Conservation (phyloP, 1,140 invertebrate species). For the Odontomachus brunneus region DNA sequence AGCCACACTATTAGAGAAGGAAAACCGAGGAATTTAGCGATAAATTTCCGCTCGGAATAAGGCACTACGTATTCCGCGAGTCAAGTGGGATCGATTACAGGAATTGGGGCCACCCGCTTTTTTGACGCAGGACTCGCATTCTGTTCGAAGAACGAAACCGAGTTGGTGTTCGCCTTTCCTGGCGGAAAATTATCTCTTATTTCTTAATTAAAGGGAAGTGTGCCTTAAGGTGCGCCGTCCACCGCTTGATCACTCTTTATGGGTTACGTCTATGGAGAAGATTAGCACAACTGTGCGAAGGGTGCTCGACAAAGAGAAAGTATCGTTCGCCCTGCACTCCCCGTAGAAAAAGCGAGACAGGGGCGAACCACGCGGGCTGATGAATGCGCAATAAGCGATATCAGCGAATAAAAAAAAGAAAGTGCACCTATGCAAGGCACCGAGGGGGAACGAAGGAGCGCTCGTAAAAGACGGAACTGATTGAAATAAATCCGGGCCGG, state of each 20-base stretch:
- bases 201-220: constrained; percentile 69
- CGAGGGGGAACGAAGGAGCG: constrained; percentile 19
- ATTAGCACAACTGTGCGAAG: constrained; percentile 57
- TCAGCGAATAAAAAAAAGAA: constrained; percentile 3
- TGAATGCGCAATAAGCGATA: constrained; percentile 53
- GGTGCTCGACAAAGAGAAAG: constrained; percentile 37
- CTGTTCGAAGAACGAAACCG: constrained; percentile 53
- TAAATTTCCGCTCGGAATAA: neutral
- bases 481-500: constrained; percentile 37
- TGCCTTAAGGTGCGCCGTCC: constrained; percentile 48
- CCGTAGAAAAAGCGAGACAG: constrained; percentile 4
- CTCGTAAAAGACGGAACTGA: constrained; percentile 43
- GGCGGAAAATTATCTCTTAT: constrained; percentile 67
- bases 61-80: neutral
- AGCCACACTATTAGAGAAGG: neutral
- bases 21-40: neutral
- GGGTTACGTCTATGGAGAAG: constrained; percentile 2
- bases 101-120: constrained; percentile 45
- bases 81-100: constrained; percentile 27
- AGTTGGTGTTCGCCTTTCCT: constrained; percentile 53
- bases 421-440: neutral
- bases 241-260: constrained; percentile 57
- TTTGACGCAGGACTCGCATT: constrained; percentile 58
- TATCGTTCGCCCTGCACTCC: constrained; percentile 1
- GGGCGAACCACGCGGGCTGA: constrained; percentile 49